Evolutionary conservation across 23 tunicate species (phyloP).

Genomic region (Ascidia mentula): DNA sequence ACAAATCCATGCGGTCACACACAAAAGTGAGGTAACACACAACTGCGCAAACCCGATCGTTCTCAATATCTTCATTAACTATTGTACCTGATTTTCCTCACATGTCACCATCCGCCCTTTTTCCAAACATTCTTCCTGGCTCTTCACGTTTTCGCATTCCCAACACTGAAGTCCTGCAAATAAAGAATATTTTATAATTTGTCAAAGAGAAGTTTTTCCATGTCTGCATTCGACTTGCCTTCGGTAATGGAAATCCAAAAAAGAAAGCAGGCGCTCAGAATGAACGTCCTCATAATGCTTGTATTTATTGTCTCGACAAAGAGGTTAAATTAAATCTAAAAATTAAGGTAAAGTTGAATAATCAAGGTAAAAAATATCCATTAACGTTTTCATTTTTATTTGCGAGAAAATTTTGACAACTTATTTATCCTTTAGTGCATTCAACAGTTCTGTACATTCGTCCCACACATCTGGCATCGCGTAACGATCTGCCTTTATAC

Average conservation of each 20-base stretch:
- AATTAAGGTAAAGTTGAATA: too few species aligned
- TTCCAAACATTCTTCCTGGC: conserved; percentile 46
- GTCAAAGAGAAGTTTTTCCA: background rate
- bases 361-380: too few species aligned
- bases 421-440: too few species aligned
- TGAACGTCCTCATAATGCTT: background rate
- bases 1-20: background rate
- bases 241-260: background rate
- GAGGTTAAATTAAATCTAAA: too few species aligned
- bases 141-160: conserved; percentile 59
- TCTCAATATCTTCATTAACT: too few species aligned
- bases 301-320: too few species aligned
- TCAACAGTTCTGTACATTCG: too few species aligned
- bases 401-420: too few species aligned
- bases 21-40: background rate
- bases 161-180: conserved; percentile 42
- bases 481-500: too few species aligned
- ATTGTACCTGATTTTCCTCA: conserved; percentile 29
- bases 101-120: conserved; percentile 24
- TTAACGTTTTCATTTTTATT: too few species aligned
- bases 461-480: too few species aligned
- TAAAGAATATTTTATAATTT: background rate
- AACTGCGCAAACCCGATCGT: too few species aligned
- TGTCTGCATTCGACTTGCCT: background rate
- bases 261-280: background rate